Percentiles rank a stretch among this genome's conserved stretches.
phyloP scores from a whole-genome alignment of 2,113 vertebrate genomes.

The Microtus richardsoni region DNA sequence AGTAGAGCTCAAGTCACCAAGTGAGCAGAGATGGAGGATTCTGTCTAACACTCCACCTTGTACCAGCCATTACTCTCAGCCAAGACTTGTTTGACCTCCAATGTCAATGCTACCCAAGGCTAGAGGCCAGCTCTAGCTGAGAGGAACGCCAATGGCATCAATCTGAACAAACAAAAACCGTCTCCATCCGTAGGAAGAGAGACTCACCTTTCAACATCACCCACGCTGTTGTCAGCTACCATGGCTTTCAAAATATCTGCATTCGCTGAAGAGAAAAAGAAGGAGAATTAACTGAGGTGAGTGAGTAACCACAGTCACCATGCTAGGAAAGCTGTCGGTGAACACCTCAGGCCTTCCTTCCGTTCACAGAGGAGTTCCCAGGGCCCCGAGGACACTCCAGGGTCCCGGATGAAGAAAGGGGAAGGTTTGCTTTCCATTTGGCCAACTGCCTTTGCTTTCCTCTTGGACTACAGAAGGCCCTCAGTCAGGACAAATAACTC shows the following conservation, averaged over 20 bases:
- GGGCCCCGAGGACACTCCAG: background rate
- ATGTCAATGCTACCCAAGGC: background rate
- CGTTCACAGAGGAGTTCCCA: background rate
- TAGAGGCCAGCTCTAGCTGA: background rate
- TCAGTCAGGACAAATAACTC: background rate
- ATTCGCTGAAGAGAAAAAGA: slow-evolving; percentile 89
- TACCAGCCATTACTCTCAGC: background rate
- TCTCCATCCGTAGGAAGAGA: background rate
- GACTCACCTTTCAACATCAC: slow-evolving; percentile 94
- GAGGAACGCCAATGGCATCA: background rate
- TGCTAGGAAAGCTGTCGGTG: background rate
- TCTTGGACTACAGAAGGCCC: background rate
- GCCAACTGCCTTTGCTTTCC: background rate
- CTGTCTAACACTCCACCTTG: background rate
- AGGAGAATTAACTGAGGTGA: slow-evolving; percentile 7
- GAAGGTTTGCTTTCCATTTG: background rate
- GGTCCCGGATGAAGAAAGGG: too few species aligned
- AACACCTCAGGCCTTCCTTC: background rate
- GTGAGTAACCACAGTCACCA: background rate
- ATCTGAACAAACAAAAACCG: background rate
- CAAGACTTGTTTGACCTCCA: background rate
- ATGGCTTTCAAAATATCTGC: slow-evolving; percentile 96
- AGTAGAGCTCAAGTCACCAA: too few species aligned
- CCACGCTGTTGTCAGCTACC: slow-evolving; percentile 90
- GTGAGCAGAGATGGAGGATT: background rate